These are phyloP conservation scores for Condylostylus longicornis DNA, from an alignment of 1,140 invertebrate species.

Conservation along the genomic window DNA sequence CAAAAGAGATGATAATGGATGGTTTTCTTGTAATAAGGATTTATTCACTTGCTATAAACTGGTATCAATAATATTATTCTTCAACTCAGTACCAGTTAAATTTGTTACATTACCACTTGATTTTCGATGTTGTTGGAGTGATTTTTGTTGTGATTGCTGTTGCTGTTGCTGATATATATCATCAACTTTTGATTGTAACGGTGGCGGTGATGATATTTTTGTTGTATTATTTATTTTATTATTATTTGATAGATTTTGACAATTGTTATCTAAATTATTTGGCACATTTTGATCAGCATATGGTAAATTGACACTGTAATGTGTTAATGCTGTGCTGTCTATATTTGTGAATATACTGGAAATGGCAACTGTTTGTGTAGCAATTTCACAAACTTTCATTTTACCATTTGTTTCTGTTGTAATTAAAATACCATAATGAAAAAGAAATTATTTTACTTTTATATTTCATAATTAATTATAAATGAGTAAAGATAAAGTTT, in stretches of 20 bases:
- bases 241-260: background rate
- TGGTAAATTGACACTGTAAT: conserved; percentile 24
- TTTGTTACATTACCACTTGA: conserved; percentile 7
- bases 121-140: conserved; percentile 2
- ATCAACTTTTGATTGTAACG: conserved; percentile 1
- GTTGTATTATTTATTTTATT: conserved; percentile 3
- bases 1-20: background rate
- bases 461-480: background rate
- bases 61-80: conserved; percentile 12
- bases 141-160: conserved; percentile 2
- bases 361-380: conserved; percentile 26
- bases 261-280: conserved; percentile 10
- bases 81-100: background rate
- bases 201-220: conserved; percentile 4
- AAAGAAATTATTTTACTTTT: background rate
- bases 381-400: conserved; percentile 30
- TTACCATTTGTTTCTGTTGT: conserved; percentile 1
- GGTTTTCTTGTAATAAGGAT: conserved; percentile 15
- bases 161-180: background rate
- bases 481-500: background rate
- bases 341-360: conserved; percentile 26
- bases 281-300: conserved; percentile 32
- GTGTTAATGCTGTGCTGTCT: conserved; percentile 14
- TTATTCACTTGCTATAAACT: conserved; percentile 25
- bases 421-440: background rate